Base-by-base conservation (phyloP, 2,113 vertebrate genomes). In the Nesoenas mayeri region DNA sequence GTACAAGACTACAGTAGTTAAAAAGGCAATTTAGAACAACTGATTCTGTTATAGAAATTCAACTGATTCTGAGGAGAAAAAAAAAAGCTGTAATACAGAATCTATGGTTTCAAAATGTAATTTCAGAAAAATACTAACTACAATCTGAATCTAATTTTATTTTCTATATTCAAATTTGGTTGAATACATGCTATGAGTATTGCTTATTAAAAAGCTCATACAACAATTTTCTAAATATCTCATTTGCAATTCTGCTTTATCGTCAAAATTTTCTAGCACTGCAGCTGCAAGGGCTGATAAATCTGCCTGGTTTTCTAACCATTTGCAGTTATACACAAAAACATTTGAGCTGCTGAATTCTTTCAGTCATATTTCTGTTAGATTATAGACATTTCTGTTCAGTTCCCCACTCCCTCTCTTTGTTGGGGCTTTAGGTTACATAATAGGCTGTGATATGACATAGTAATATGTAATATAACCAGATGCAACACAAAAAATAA, bases 81-180 rank as follows among this genome's bases (percentile, higher is more conserved):
- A 38, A 38, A 38, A 38, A 38, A 67, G 10, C 34, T 57, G 50
- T 61, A 75, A 9, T 14, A 44, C 25, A 91, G 47, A 93, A 95
- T 6, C 53, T 50, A 56, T 42, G 14, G 26, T 62, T 95, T 92
- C 44, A 89, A 92, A 92, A 78, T 11, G 21, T 29, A 79, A 94
- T 94, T 91, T 93, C 87, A 85, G 74, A 86, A 96, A 97, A 97
- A 93, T 31, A 73, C 50, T 88, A 83, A 79, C 62, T 84, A 78
- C 44, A 79, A 58, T 78, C 61, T 80, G 80, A 93, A 82, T 80
- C 62, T 92, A 85, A 95, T 97, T 95, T 94, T 89, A 92, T 92
- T 93, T 93, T 93, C 83, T 90, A 24, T 89, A 85, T 96, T 85
- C 87, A 87, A 77, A 94, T 88, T 81, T 61, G 54, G 54, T 81